phyloP scores from a whole-genome alignment of 1,140 invertebrate genomes.

The Eulimnadia texana region DNA sequence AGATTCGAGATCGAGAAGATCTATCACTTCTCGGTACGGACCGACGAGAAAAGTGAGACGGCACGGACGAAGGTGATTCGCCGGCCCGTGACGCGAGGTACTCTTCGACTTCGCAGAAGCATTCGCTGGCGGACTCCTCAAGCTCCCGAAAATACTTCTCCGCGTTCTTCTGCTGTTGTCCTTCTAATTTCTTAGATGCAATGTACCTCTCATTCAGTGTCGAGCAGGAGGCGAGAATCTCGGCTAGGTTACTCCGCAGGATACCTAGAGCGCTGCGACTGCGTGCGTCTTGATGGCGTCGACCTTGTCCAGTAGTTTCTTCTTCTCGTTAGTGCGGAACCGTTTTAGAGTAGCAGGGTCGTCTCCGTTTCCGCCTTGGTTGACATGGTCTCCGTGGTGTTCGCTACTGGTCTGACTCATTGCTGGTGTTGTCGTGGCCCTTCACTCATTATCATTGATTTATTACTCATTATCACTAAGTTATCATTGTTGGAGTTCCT shows the following conservation, averaged over 20 bases:
- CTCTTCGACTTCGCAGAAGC: not conserved
- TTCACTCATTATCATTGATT: not conserved
- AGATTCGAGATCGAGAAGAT: not conserved
- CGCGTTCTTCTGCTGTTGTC: not conserved
- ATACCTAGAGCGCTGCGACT: not conserved
- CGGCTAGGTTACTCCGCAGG: not conserved
- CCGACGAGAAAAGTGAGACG: not conserved
- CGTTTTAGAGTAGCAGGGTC: not conserved
- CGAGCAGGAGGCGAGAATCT: not conserved
- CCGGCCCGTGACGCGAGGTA: constrained; percentile 1
- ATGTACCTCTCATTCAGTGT: not conserved
- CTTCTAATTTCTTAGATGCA: not conserved
- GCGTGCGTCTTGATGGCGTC: not conserved
- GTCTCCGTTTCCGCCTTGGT: not conserved
- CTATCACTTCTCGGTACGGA: not conserved
- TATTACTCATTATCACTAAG: not conserved
- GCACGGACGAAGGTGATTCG: not conserved
- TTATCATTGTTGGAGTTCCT: not conserved
- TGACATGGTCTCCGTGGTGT: not conserved
- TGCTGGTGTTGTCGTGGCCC: not conserved
- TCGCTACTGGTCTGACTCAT: not conserved
- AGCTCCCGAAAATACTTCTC: not conserved
- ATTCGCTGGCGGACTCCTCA: not conserved
- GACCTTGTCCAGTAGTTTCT: not conserved
- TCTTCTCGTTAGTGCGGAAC: not conserved